Base-by-base conservation (phyloP, 2,113 vertebrate genomes). In the Pavo muticus region DNA sequence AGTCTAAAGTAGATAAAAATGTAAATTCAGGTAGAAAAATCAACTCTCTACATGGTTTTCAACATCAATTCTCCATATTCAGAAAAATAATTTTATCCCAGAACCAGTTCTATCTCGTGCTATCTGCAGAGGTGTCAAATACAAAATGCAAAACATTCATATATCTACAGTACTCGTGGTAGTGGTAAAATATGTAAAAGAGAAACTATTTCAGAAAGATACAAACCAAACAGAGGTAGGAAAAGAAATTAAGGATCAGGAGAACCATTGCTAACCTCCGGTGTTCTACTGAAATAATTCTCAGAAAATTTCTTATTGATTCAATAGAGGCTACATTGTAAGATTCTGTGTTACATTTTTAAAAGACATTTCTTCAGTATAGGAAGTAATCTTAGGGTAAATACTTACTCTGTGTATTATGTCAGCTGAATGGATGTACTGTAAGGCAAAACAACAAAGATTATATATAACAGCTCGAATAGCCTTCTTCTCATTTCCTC, bases 401-500 rank as follows among this genome's bases (percentile, higher is more conserved):
- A 89, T 83, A 99, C 99, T 98, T 97, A 99, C 99, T 98, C 99
- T 98, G 97, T 99, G 99, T 94, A 99, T 99, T 94, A 99, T 99
- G 91, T 99, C 99, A 81, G 99, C 99, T 86, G 99, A 99, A 96
- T 99, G 99, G 96, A 99, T 99, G 97, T 99, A 99, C 99, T 99
- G 98, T 6, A 93, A 96, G 44, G 61, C 69, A 96, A 97, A 75
- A 88, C 70, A 37, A 94, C 59, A 97, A 76, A 68, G 72, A 79
- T 90, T 94, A 88, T 27, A 54, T 30, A 4, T 25, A 74, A 90
- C 63, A 95, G 48, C 37, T 44, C 71, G 70, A 93, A 64, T 4
- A 80, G 45, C 76, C 65, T 65, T 56, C 56, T 40, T 52, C 69
- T 71, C 35, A 10, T 32, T n/a, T 47, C 40, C 50, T 93, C 67